Percentiles rank a stretch among this genome's conserved stretches.
Evolutionary conservation across 2,888 invertebrate genomes (phyloP).

Genomic region (Stegophylla sp.): DNA sequence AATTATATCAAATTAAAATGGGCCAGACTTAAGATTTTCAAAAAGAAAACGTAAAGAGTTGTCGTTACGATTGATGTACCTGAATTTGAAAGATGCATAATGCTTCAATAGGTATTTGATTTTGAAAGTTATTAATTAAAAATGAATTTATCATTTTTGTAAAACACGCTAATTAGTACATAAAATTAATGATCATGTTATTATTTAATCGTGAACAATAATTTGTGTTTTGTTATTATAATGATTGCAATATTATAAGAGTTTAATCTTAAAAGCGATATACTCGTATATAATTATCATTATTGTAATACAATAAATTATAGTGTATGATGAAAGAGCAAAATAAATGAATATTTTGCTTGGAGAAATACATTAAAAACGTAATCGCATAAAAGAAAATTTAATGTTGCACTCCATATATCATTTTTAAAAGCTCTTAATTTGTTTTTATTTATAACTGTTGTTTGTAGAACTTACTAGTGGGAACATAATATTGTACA

Average conservation of each 20-base stretch:
- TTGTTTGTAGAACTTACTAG: not conserved
- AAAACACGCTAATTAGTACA: too few species aligned
- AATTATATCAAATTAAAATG: not conserved
- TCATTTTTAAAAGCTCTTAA: slow-evolving; percentile 33
- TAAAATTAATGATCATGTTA: not conserved
- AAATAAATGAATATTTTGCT: slow-evolving; percentile 14
- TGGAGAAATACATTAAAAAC: slow-evolving; percentile 20
- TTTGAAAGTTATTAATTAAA: too few species aligned
- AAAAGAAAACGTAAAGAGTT: not conserved
- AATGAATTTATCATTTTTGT: too few species aligned
- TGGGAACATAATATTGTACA: not conserved
- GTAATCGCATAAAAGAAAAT: not conserved
- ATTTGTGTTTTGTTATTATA: too few species aligned
- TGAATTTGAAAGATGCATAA: too few species aligned
- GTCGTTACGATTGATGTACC: too few species aligned
- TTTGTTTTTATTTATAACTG: slow-evolving; percentile 3
- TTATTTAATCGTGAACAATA: not conserved
- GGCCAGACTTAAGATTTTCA: not conserved
- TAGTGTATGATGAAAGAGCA: not conserved
- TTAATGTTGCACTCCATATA: not conserved
- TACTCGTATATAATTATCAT: too few species aligned
- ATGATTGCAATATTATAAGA: too few species aligned
- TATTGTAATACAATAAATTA: too few species aligned
- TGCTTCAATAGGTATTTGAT: too few species aligned
- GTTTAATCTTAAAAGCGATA: too few species aligned